Evolutionary conservation across 2,797 vertebrate species (phyloP).

Genomic region (Bufotes viridis): DNA sequence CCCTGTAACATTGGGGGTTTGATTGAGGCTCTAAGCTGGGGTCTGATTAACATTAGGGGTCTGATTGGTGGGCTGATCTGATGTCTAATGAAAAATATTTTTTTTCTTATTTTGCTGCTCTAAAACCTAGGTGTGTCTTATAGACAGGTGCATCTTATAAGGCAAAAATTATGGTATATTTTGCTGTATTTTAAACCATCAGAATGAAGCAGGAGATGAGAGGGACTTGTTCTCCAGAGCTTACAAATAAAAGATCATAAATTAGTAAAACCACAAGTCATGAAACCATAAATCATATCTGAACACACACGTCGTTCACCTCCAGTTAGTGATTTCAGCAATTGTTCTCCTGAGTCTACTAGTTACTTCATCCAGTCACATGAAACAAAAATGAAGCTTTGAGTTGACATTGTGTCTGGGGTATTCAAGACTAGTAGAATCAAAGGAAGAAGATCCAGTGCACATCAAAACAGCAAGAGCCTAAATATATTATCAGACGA

Average conservation of each 20-base stretch:
- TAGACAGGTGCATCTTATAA: too few species aligned
- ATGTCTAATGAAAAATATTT: too few species aligned
- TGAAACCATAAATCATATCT: slow-evolving; percentile 4
- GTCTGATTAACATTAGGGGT: too few species aligned
- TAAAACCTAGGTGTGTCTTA: too few species aligned
- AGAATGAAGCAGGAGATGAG: too few species aligned
- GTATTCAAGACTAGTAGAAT: background rate
- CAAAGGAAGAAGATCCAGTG: background rate
- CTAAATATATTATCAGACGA: slow-evolving; percentile 24
- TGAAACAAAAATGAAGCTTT: background rate
- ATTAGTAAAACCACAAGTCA: slow-evolving; percentile 8
- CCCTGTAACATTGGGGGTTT: too few species aligned
- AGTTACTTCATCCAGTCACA: background rate
- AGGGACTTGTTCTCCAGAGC: background rate
- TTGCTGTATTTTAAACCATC: too few species aligned
- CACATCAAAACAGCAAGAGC: background rate
- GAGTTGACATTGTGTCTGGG: background rate
- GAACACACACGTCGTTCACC: background rate
- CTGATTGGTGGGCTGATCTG: too few species aligned
- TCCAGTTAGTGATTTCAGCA: background rate
- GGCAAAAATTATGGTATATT: too few species aligned
- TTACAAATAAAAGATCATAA: background rate
- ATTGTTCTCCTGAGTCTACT: background rate
- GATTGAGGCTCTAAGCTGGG: too few species aligned
- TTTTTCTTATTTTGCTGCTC: too few species aligned